These are phyloP conservation scores for Gambelia wislizenii DNA, from an alignment of 2,797 vertebrate genomes.

Conservation along the genomic window DNA sequence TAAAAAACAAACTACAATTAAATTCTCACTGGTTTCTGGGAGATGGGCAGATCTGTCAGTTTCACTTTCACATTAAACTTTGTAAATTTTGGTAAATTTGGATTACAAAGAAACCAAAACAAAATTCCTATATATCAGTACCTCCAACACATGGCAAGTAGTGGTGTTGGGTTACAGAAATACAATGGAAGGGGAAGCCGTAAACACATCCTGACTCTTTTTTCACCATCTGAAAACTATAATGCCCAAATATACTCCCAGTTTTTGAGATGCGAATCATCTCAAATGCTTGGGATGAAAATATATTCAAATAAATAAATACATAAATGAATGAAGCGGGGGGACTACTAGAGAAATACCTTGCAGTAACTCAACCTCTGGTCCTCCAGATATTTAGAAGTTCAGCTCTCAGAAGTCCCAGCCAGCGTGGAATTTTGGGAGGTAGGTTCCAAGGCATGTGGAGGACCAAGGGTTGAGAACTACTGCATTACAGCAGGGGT, in stretches of 20 bases:
- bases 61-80: no score
- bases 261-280: neutral
- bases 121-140: no score
- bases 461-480: no score
- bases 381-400: no score
- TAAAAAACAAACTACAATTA: no score
- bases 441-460: no score
- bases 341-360: accelerated
- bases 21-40: no score
- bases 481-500: no score
- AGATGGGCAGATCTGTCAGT: no score
- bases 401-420: no score
- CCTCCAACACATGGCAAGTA: neutral
- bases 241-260: neutral
- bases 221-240: neutral
- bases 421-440: no score
- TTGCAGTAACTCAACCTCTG: accelerated
- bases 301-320: neutral
- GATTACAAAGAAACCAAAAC: no score
- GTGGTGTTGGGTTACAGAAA: neutral
- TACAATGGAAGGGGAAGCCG: neutral
- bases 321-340: neutral
- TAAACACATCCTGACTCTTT: neutral
- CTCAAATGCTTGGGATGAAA: neutral
- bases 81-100: neutral